Evolutionary conservation across 2,888 invertebrate genomes (phyloP), one percentile per base, ranked within the genome.

Genomic region (Tetranychus piercei): DNA sequence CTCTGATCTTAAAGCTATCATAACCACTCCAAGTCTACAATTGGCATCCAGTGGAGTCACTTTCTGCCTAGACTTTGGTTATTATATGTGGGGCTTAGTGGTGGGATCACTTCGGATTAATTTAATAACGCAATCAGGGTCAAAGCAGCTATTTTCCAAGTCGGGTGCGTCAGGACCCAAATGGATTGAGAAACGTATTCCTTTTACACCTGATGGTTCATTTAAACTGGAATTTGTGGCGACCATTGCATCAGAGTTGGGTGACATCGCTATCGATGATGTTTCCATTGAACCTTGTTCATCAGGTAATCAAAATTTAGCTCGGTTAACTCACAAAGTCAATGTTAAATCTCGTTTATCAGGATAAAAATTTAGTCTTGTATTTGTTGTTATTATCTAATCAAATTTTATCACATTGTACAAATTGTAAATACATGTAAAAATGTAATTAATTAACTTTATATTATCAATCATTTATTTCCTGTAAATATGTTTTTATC

Each of bases 71-170:
- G 11, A 55, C 7, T 74, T 71, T 66, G 71, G 65, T 43, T 65
- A 74, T 69, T 66, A 74, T 43, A 74, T 74, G 74, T 74, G 71
- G 71, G 74, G 74, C 11, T n/a, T 45, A 15, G 65, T 70, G 3
- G 64, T 74, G 11, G 72, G 71, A 55, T 23, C 71, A 4, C 65
- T 74, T 9, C 45, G 64, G 4, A n/a, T 74, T 6, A 23, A 18
- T 5, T 7, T 69, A 1, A 6, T 20, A 18, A 69, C 22, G 6
- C 20, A 69, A 20, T 23, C 69, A 11, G 69, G 69, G 2, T 9
- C 69, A 11, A 69, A 7, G 4, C 20, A 69, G 22, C n/a, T 69
- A 20, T 69, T 69, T 8, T 11, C 22, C 8, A 22, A 11, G 11
- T 69, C 20, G 1, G 69, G 69, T 69, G 11, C 20, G 6, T 22